Conservation (phyloP, 2,113 vertebrate species). For the Melanostigma gelatinosum region DNA sequence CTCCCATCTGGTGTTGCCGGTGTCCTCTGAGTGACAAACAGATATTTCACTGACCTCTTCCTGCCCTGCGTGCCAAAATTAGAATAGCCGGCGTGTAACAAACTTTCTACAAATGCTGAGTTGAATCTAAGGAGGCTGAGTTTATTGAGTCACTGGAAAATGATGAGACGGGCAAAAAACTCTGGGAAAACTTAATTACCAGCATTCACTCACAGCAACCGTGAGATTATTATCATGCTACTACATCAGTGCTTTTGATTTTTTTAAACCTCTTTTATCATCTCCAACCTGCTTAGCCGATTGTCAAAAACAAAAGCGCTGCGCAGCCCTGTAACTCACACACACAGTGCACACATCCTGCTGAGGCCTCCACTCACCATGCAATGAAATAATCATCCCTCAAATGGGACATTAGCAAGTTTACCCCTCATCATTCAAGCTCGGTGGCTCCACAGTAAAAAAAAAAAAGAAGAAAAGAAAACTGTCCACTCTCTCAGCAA, state of each 20-base stretch:
- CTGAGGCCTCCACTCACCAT: conserved; percentile 34
- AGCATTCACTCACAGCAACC: conserved; percentile 53
- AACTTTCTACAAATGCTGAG: conserved; percentile 51
- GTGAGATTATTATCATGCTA: conserved; percentile 63
- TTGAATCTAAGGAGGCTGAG: conserved; percentile 30
- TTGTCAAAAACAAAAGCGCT: conserved; percentile 37
- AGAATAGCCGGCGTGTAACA: conserved; percentile 29
- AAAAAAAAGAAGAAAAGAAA: background rate
- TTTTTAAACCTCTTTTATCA: conserved; percentile 48
- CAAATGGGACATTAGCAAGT: conserved; percentile 38
- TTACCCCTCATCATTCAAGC: conserved; percentile 7
- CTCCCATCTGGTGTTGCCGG: conserved; percentile 37
- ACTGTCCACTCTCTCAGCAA: conserved; percentile 31
- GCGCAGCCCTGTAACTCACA: conserved; percentile 14
- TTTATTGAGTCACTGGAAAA: conserved; percentile 49
- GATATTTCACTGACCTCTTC: conserved; percentile 55
- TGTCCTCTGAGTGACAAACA: conserved; percentile 38
- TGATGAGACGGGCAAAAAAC: conserved; percentile 47
- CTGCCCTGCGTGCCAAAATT: conserved; percentile 17
- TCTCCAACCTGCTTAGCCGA: conserved; percentile 45
- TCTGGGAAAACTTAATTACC: conserved; percentile 41
- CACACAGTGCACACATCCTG: conserved; percentile 6
- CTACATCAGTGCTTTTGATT: conserved; percentile 55
- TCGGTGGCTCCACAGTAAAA: conserved; percentile 9
- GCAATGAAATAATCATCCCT: conserved; percentile 17